phyloP scores from a whole-genome alignment of 2,888 invertebrate species.

The Anarsia innoxiella region DNA sequence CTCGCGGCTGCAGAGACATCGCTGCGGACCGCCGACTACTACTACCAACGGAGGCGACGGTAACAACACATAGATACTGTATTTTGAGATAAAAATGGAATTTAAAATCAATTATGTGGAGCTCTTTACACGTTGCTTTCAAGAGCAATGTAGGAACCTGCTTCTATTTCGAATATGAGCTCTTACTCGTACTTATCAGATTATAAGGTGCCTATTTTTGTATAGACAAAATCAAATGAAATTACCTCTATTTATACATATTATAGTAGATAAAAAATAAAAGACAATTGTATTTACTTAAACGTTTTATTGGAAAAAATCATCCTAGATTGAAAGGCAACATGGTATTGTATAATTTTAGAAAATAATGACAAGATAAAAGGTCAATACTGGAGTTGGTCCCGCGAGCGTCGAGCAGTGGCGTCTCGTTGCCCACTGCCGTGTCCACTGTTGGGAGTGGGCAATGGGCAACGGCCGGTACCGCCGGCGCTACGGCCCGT shows the following conservation, averaged over 20 bases:
- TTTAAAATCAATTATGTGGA: no score
- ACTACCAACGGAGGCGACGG: no score
- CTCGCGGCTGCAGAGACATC: slow-evolving; percentile 26
- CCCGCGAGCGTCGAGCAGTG: slow-evolving; percentile 12
- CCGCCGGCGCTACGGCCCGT: slow-evolving; percentile 21
- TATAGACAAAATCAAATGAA: no score
- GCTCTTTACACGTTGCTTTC: no score
- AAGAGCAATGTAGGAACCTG: no score
- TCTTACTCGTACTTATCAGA: no score
- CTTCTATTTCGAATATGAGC: no score
- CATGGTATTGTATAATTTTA: slow-evolving; percentile 70
- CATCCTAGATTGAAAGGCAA: slow-evolving; percentile 74
- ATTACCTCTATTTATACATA: no score
- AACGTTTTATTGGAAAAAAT: slow-evolving; percentile 74
- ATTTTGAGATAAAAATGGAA: no score
- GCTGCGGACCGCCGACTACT: slow-evolving; percentile 14
- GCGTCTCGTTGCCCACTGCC: slow-evolving; percentile 6
- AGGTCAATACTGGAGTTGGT: slow-evolving; percentile 32
- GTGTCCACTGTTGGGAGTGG: neutral
- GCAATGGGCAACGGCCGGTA: slow-evolving; percentile 7
- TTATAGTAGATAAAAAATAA: slow-evolving; percentile 49
- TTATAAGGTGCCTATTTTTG: no score
- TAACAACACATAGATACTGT: no score
- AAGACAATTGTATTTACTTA: slow-evolving; percentile 58
- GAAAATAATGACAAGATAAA: slow-evolving; percentile 53